phyloP scores from a whole-genome alignment of 2,797 vertebrate species.

The Chelonia mydas region DNA sequence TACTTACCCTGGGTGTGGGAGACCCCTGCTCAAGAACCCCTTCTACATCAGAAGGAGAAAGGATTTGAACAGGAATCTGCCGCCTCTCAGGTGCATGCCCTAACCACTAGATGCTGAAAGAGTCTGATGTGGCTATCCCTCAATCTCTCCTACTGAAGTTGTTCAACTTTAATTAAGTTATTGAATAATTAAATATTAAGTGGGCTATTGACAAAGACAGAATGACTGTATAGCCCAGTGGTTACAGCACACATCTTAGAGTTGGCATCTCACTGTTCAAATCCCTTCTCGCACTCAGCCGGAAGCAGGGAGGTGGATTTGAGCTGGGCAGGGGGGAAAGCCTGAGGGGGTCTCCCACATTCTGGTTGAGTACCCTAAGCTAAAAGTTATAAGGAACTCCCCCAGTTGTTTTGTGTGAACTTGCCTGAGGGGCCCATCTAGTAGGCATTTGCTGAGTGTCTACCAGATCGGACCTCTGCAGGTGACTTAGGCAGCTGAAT shows the following conservation, averaged over 20 bases:
- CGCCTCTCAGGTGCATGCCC: too few relatives aligned
- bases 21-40: too few relatives aligned
- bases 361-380: neutral
- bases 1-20: too few relatives aligned
- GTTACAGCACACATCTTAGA: neutral
- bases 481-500: neutral
- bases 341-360: neutral
- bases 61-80: too few relatives aligned
- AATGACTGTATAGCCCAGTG: neutral
- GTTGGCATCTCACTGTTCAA: neutral
- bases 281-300: neutral
- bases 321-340: neutral
- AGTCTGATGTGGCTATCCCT: neutral
- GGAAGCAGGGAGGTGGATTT: too few relatives aligned
- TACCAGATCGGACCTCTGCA: neutral
- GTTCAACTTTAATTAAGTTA: neutral
- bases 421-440: neutral
- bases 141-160: neutral
- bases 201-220: neutral
- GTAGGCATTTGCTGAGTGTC: neutral
- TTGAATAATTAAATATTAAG: neutral
- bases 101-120: neutral
- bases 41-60: too few relatives aligned
- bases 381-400: neutral
- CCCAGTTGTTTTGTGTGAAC: neutral